phyloP scores from a whole-genome alignment of 2,888 invertebrate genomes.

The Orchestes rusci region DNA sequence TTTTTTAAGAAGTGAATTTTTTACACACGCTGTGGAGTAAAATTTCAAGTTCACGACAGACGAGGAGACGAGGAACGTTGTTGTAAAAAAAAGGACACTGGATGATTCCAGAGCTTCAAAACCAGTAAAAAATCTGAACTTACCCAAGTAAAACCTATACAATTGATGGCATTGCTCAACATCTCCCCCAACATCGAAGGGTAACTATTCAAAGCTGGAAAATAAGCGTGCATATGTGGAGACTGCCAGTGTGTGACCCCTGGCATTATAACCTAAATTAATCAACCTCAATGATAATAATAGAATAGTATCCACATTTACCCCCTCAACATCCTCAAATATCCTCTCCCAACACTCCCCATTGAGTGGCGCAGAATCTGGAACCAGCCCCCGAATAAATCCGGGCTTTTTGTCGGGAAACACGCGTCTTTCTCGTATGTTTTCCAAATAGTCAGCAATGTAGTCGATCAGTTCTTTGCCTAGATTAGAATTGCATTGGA shows the following conservation, averaged over 20 bases:
- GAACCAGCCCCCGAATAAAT: slow-evolving; percentile 80
- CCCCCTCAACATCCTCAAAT: slow-evolving; percentile 85
- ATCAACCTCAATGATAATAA: too few species aligned
- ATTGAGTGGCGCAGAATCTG: slow-evolving; percentile 71
- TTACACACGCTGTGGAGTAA: too few species aligned
- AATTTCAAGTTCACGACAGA: too few species aligned
- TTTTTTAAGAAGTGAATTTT: too few species aligned
- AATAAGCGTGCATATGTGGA: slow-evolving; percentile 97
- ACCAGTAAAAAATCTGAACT: too few species aligned
- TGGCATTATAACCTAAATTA: slow-evolving; percentile 94
- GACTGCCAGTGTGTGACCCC: slow-evolving; percentile 97
- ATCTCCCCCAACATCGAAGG: slow-evolving; percentile 94
- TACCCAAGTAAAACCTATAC: slow-evolving; percentile 96
- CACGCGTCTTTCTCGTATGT: slow-evolving; percentile 81
- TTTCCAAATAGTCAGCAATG: slow-evolving; percentile 93
- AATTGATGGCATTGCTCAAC: slow-evolving; percentile 91
- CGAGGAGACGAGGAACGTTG: too few species aligned
- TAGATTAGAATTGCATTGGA: slow-evolving; percentile 12
- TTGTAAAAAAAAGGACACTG: too few species aligned
- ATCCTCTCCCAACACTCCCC: slow-evolving; percentile 88
- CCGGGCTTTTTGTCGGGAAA: slow-evolving; percentile 94
- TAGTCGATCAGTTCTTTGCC: slow-evolving; percentile 95
- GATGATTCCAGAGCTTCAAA: background rate
- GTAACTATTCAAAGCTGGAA: slow-evolving; percentile 89
- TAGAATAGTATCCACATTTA: too few species aligned